phyloP scores from a whole-genome alignment of 2,113 vertebrate genomes.

The Proteles cristata region DNA sequence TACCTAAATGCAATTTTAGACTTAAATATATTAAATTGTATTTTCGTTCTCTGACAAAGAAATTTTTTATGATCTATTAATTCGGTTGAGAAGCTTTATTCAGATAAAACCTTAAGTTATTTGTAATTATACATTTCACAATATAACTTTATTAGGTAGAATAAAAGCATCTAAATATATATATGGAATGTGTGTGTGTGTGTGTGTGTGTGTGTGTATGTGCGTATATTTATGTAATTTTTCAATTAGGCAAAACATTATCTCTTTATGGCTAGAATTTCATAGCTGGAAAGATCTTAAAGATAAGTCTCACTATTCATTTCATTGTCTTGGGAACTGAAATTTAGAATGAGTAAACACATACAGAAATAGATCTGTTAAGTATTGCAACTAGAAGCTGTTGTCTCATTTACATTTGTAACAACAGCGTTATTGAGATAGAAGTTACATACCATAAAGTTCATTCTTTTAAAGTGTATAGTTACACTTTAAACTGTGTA shows the following conservation, averaged over 20 bases:
- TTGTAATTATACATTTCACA: background rate
- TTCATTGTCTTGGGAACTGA: background rate
- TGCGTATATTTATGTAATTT: background rate
- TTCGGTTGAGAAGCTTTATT: slow-evolving; percentile 1
- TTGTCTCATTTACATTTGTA: slow-evolving; percentile 36
- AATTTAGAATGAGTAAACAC: background rate
- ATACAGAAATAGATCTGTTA: background rate
- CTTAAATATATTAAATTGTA: background rate
- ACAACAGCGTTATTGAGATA: background rate
- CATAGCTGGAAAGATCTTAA: background rate
- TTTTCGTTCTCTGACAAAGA: background rate
- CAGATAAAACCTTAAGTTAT: background rate
- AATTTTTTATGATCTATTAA: background rate
- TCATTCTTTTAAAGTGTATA: background rate
- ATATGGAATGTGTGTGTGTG: background rate
- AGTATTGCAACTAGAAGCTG: background rate
- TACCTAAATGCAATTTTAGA: background rate
- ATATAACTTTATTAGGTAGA: background rate
- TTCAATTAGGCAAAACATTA: background rate
- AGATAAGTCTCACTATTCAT: background rate
- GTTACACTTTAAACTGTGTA: background rate
- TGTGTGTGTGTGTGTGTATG: background rate
- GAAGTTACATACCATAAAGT: background rate
- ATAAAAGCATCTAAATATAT: background rate
- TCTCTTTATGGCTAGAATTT: slow-evolving; percentile 39